Base-by-base conservation (phyloP, 2,113 vertebrate species). In the Pteropus alecto region DNA sequence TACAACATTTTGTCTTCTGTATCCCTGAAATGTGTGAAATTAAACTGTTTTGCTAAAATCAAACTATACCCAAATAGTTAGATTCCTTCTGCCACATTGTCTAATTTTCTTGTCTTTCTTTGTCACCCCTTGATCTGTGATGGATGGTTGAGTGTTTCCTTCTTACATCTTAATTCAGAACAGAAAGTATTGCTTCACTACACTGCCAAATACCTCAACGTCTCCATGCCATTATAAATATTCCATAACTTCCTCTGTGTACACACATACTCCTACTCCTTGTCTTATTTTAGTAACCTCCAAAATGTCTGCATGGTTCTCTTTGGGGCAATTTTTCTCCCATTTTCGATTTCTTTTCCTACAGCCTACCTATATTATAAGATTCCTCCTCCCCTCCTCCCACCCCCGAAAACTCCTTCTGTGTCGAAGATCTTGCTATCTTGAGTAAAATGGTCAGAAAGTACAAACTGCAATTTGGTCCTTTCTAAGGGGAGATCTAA, bases 401-500 rank as follows among this genome's bases (percentile, higher is more conserved):
- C 26, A 11, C 60, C 60, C 22, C 56, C 81, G 85, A 96, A 97
- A 97, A 96, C 88, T 97, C 77, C 90, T 92, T 98, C 92, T 94
- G 70, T 96, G 38, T 68, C 77, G 89, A 97, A 97, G 90, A 95
- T 96, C 77, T 15, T 81, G 93, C 76, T 93, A 74, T 97, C 94
- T 98, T 95, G 96, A 60, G 87, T 97, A 91, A 98, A 97, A 77
- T 30, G 68, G 67, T 93, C 94, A 98, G 68, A 63, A 93, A 96
- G 77, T 22, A 97, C 91, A 97, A 98, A 97, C 60, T 94, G 61
- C 95, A 98, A 85, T 94, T 61, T 95, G 85, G 87, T 38, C 84
- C 41, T 97, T 98, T 98, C 97, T 93, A 95, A 96, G 58, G 74
- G 93, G 93, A 97, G 67, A 97, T 98, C 86, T 95, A 98, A 96